A percentile compares a stretch with the other conserved stretches of the same genome.
phyloP scores from a whole-genome alignment of 2,888 invertebrate species.

The Tryphoninae sp. region DNA sequence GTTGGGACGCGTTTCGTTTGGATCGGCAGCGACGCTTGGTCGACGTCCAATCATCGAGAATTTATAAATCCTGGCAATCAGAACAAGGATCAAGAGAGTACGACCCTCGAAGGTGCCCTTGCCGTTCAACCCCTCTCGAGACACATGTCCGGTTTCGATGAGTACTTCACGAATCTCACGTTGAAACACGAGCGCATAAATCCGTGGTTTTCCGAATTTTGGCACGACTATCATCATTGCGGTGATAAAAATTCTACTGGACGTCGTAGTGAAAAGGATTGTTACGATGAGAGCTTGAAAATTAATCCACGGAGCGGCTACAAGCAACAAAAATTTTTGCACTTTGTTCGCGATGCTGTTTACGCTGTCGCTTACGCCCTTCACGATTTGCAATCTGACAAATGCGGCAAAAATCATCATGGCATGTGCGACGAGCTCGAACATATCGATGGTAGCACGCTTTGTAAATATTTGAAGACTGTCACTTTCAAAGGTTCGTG shows the following conservation, averaged over 20 bases:
- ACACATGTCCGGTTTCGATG: slow-evolving; percentile 81
- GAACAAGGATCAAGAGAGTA: slow-evolving; percentile 72
- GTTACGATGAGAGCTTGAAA: slow-evolving; percentile 64
- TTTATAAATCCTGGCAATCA: slow-evolving; percentile 64
- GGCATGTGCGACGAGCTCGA: slow-evolving; percentile 81
- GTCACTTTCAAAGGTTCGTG: slow-evolving; percentile 82
- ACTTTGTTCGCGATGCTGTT: slow-evolving; percentile 83
- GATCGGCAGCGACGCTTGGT: slow-evolving; percentile 84
- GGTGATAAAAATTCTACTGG: slow-evolving; percentile 30
- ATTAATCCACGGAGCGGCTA: slow-evolving; percentile 71
- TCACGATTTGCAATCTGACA: slow-evolving; percentile 79
- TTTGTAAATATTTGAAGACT: slow-evolving; percentile 80
- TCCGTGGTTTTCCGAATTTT: slow-evolving; percentile 83
- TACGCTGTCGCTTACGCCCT: slow-evolving; percentile 83
- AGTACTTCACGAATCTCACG: slow-evolving; percentile 81
- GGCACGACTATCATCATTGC: slow-evolving; percentile 80
- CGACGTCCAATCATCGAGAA: slow-evolving; percentile 73
- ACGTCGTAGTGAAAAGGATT: slow-evolving; percentile 34
- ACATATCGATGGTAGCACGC: slow-evolving; percentile 79
- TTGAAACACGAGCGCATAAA: slow-evolving; percentile 77
- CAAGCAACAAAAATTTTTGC: slow-evolving; percentile 81
- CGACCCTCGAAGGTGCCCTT: slow-evolving; percentile 82
- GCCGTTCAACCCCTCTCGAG: slow-evolving; percentile 82
- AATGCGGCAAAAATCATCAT: slow-evolving; percentile 74
- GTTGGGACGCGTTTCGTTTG: slow-evolving; percentile 80